Base-by-base conservation (phyloP, 2,797 vertebrate species). In the Tauraco hartlaubi region DNA sequence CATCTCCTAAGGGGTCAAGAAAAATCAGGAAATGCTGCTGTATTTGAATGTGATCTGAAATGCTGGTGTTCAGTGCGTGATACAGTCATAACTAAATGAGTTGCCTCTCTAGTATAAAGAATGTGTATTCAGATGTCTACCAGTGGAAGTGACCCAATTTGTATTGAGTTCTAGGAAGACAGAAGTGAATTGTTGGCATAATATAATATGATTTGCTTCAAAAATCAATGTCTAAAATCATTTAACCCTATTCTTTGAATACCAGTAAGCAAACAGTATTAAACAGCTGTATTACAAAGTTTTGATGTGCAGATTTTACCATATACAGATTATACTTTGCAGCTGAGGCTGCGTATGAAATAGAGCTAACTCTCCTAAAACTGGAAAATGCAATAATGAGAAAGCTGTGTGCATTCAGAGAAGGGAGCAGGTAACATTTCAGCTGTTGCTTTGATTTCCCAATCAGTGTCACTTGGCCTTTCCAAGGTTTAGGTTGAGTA, bases 381-480 rank as follows among this genome's bases (percentile, higher is more conserved):
- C 15, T 78, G 44, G n/a, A 31, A 63, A 72, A 25, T 7, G 25
- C 46, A 41, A 1, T 21, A 9, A 10, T 41, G 49, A 69, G 46
- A 37, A 67, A 43, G 52, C 37, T 31, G 41, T 12, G 11, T 26
- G 39, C 29, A 61, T 74, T 44, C 43, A 41, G 43, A 87, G 89
- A 26, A 73, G n/a, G 29, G 75, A 71, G 61, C 15, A 58, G 58
- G 23, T 11, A 59, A 41, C 59, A 55, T 76, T 86, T 76, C 59
- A 90, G 58, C 58, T 90, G 23, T 13, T 71, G 56, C 78, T 88
- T 62, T 76, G 72, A 71, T 90, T 94, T 89, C 75, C 83, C 89
- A 85, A 6, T 62, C 91, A 87, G 58, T 51, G 80, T 46, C 88
- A 71, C 41, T 80, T 90, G 78, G 91, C 61, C 81, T 94, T 85